phyloP scores from a whole-genome alignment of 2,888 invertebrate genomes.

The Pseudococcus viburni region DNA sequence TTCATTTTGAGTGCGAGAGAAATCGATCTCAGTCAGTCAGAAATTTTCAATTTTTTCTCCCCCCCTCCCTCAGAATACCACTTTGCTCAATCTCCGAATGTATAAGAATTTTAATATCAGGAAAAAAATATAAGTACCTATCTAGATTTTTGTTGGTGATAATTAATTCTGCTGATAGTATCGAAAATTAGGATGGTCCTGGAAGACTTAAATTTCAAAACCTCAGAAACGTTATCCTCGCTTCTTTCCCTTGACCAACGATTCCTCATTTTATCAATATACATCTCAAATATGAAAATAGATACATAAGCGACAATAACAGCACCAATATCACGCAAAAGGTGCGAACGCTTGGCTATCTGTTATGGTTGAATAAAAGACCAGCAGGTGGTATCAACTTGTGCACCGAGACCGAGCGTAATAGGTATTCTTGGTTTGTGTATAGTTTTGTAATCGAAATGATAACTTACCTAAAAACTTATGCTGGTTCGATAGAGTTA shows the following conservation, averaged over 20 bases:
- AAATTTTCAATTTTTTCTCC: no score
- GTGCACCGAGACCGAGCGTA: background rate
- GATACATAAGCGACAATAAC: background rate
- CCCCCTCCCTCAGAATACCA: no score
- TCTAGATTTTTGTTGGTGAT: no score
- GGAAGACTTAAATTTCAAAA: no score
- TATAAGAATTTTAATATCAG: no score
- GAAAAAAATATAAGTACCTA: no score
- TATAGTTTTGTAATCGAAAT: conserved; percentile 22
- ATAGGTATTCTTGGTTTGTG: background rate
- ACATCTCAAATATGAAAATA: background rate
- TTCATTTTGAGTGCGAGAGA: no score
- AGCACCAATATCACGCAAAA: background rate
- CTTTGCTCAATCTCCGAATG: no score
- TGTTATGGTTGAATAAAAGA: conserved; percentile 10
- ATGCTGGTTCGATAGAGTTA: conserved; percentile 17
- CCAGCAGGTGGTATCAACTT: conserved; percentile 44
- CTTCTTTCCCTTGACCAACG: background rate
- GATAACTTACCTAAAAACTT: conserved; percentile 2
- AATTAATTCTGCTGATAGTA: no score
- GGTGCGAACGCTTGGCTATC: conserved; percentile 28
- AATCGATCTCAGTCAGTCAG: no score
- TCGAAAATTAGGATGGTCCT: no score
- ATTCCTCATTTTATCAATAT: background rate
- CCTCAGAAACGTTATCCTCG: background rate